These are phyloP conservation scores for Malurus elegans DNA, from an alignment of 2,113 vertebrate species.

Conservation along the genomic window DNA sequence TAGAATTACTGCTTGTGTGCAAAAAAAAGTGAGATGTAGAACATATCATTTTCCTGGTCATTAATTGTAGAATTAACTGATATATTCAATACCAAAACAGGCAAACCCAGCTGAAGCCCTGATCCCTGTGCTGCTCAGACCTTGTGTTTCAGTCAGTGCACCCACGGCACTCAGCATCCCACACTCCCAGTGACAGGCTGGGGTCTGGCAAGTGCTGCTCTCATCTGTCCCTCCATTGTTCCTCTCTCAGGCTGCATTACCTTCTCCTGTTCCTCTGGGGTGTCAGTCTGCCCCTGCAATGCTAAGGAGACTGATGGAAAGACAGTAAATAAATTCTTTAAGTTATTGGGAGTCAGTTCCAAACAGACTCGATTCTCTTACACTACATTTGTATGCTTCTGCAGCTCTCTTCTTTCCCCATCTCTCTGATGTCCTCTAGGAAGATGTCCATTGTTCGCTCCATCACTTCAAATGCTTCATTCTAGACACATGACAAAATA, in stretches of 20 bases:
- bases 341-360: neutral
- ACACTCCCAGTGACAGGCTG: neutral
- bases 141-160: fast-evolving
- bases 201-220: neutral
- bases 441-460: fast-evolving
- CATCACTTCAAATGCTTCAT: neutral
- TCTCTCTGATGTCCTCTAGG: neutral
- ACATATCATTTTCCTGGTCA: neutral
- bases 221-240: neutral
- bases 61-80: neutral
- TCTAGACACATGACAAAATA: neutral
- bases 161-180: neutral
- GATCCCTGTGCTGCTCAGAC: neutral
- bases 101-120: neutral
- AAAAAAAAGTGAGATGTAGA: neutral
- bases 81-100: neutral
- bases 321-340: neutral
- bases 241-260: neutral
- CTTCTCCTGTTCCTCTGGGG: neutral
- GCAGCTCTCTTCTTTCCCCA: neutral
- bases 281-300: neutral
- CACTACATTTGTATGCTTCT: neutral
- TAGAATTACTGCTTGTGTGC: neutral
- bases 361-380: neutral
- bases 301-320: neutral